Evolutionary conservation across 2,797 vertebrate genomes (phyloP).

Genomic region (Phataginus tricuspis): DNA sequence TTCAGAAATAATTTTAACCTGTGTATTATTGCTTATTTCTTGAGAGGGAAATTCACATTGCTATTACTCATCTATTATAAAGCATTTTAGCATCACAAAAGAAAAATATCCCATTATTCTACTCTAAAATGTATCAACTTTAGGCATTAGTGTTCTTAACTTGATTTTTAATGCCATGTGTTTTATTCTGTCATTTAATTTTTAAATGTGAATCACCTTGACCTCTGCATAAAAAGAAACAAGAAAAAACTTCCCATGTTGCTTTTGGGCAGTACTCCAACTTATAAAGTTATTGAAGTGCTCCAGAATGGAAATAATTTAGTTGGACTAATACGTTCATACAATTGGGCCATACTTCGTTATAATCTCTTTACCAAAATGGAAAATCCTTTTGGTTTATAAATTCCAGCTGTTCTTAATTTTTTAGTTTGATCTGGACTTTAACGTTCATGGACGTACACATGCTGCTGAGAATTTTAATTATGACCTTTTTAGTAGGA

Average conservation of each 20-base stretch:
- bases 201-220: slow-evolving; percentile 61
- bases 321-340: slow-evolving; percentile 82
- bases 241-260: slow-evolving; percentile 29
- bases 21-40: not conserved
- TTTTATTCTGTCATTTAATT: slow-evolving; percentile 62
- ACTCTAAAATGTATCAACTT: not conserved
- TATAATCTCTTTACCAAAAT: slow-evolving; percentile 83
- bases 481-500: slow-evolving; percentile 58
- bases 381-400: slow-evolving; percentile 81
- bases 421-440: slow-evolving; percentile 81
- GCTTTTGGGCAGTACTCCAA: slow-evolving; percentile 81
- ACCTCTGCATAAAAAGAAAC: slow-evolving; percentile 28
- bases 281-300: slow-evolving; percentile 76
- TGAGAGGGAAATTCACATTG: not conserved
- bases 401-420: slow-evolving; percentile 83
- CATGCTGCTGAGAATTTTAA: slow-evolving; percentile 73
- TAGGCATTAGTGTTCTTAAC: not conserved
- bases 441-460: slow-evolving; percentile 66
- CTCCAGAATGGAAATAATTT: slow-evolving; percentile 80
- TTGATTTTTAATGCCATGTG: not conserved
- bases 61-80: not conserved
- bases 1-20: slow-evolving; percentile 12
- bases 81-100: not conserved
- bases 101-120: not conserved
- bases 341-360: slow-evolving; percentile 82